Percentiles rank a stretch among this genome's conserved stretches.
phyloP scores from a whole-genome alignment of 1,140 invertebrate species.

The Drosophila baimaii region DNA sequence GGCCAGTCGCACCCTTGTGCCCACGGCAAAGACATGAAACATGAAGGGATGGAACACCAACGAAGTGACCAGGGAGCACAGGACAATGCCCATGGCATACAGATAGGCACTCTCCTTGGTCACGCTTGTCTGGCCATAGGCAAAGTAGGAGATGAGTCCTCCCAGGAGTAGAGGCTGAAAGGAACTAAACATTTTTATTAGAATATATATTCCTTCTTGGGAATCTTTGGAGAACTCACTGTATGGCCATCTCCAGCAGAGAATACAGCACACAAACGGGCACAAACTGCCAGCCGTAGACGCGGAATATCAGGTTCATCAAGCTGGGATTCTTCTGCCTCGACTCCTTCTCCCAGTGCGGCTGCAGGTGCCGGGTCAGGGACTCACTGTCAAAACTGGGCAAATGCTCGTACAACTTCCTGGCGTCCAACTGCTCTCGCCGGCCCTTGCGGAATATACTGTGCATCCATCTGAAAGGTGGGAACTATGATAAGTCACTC shows the following conservation, averaged over 20 bases:
- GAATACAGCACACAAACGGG: conserved; percentile 70
- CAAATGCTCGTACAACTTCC: conserved; percentile 84
- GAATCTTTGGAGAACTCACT: conserved; percentile 39
- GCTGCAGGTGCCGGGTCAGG: conserved; percentile 85
- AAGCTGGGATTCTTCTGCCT: conserved; percentile 84
- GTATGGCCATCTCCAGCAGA: conserved; percentile 62
- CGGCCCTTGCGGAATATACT: conserved; percentile 82
- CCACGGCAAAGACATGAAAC: conserved; percentile 87
- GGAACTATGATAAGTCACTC: conserved; percentile 18
- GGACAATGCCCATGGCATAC: conserved; percentile 86
- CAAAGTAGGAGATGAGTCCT: conserved; percentile 88
- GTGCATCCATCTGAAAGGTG: conserved; percentile 75
- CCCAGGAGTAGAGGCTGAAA: conserved; percentile 87
- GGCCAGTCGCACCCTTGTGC: conserved; percentile 87
- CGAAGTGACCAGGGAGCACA: conserved; percentile 85
- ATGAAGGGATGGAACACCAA: conserved; percentile 89
- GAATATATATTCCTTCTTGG: background rate
- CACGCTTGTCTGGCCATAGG: conserved; percentile 66
- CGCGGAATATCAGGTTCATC: conserved; percentile 86
- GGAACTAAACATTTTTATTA: conserved; percentile 75
- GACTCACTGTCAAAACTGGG: conserved; percentile 84
- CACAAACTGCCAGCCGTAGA: conserved; percentile 85
- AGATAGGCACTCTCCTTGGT: conserved; percentile 85
- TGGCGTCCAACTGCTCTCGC: conserved; percentile 80
- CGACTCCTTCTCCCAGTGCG: conserved; percentile 85